Evolutionary conservation across 1,140 invertebrate genomes (phyloP).

Genomic region (Camponotus vicinus): DNA sequence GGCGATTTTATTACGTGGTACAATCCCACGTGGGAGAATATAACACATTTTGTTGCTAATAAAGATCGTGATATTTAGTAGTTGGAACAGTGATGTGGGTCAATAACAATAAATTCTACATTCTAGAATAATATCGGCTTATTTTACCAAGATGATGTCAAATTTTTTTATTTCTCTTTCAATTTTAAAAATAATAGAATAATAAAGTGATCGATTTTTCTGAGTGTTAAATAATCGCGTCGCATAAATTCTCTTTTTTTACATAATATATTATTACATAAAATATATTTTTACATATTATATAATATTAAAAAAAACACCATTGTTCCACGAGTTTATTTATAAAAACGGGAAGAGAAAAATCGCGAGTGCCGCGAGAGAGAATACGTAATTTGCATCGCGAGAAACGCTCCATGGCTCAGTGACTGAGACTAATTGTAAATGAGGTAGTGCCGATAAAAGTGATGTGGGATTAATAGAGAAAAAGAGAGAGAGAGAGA

Average conservation of each 20-base stretch:
- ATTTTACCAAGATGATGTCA: background rate
- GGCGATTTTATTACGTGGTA: slow-evolving; percentile 13
- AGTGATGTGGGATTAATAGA: background rate
- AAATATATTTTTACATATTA: too few species aligned
- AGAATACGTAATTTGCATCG: slow-evolving; percentile 2
- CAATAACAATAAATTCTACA: slow-evolving; percentile 16
- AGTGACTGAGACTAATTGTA: background rate
- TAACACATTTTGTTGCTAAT: slow-evolving; percentile 20
- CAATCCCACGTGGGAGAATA: background rate
- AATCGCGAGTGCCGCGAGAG: background rate
- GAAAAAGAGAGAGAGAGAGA: background rate
- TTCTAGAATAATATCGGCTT: background rate
- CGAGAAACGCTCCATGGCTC: background rate
- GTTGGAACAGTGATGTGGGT: background rate
- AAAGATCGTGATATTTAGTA: slow-evolving; percentile 34
- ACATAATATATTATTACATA: too few species aligned
- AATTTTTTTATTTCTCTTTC: background rate
- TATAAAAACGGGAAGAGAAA: background rate
- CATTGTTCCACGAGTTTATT: slow-evolving; percentile 1
- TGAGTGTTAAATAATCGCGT: background rate
- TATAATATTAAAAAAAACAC: background rate
- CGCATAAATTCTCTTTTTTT: background rate
- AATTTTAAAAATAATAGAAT: background rate
- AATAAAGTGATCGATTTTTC: background rate
- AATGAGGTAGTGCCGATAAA: slow-evolving; percentile 18